phyloP scores from a whole-genome alignment of 2,888 invertebrate genomes.

The Dynastes hyllus region DNA sequence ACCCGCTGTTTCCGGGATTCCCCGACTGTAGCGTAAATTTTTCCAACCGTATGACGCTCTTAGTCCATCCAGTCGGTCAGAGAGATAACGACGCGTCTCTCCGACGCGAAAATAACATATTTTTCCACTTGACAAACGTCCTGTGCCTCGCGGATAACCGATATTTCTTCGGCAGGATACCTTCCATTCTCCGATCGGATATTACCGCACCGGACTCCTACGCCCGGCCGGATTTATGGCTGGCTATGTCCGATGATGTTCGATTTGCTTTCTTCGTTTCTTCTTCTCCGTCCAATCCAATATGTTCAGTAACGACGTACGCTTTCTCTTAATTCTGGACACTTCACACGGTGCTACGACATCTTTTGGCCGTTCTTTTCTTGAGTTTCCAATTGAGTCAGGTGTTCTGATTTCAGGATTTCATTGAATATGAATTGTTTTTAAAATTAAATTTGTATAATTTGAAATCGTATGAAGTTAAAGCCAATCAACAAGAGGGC shows the following conservation, averaged over 20 bases:
- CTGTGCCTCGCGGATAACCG: constrained; percentile 20
- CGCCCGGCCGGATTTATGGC: constrained; percentile 25
- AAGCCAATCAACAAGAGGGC: too few species aligned
- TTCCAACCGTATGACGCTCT: background rate
- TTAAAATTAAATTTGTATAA: too few species aligned
- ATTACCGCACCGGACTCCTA: background rate
- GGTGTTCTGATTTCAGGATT: too few species aligned
- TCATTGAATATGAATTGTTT: too few species aligned
- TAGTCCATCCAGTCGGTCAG: background rate
- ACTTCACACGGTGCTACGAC: too few species aligned
- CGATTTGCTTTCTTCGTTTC: background rate
- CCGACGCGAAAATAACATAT: constrained; percentile 34
- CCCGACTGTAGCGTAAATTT: constrained; percentile 2
- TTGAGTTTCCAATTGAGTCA: too few species aligned
- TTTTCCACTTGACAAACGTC: constrained; percentile 35
- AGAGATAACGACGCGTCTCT: constrained; percentile 20
- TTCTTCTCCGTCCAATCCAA: background rate
- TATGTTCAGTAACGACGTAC: too few species aligned
- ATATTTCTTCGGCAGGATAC: background rate
- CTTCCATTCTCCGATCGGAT: background rate
- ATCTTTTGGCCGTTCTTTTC: too few species aligned
- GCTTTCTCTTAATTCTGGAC: too few species aligned
- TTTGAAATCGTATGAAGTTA: too few species aligned
- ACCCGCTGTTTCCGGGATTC: too few species aligned
- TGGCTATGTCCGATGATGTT: background rate